Conservation (phyloP, 2,797 vertebrate species). For the Liasis olivaceus region DNA sequence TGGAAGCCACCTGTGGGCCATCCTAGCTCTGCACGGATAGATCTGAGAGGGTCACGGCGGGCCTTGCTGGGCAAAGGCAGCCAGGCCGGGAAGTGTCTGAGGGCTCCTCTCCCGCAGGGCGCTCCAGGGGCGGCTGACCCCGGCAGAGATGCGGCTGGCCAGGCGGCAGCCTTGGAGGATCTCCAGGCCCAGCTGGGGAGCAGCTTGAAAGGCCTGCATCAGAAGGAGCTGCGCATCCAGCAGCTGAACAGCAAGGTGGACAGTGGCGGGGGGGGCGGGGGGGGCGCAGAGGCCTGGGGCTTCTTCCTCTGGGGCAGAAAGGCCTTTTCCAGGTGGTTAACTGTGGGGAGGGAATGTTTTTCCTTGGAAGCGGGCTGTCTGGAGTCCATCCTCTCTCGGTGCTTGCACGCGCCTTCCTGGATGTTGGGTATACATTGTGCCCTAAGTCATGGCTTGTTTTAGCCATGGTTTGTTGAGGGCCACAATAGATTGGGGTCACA, state of each 20-base stretch:
- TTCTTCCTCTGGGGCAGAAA: no score
- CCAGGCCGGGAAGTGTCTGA: neutral
- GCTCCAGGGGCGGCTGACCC: conserved; percentile 47
- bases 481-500: neutral
- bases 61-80: neutral
- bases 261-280: no score
- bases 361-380: neutral
- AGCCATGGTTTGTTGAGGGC: neutral
- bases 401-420: neutral
- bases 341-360: neutral
- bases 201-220: conserved; percentile 78
- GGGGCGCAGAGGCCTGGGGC: neutral
- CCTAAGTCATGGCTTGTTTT: neutral
- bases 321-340: neutral
- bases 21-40: neutral
- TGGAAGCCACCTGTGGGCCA: neutral
- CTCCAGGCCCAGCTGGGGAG: conserved; percentile 73
- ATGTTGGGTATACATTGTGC: neutral
- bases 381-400: neutral
- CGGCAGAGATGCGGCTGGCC: conserved; percentile 44
- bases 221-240: conserved; percentile 80
- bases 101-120: conserved; percentile 50
- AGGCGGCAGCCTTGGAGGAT: conserved; percentile 65
- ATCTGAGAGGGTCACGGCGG: neutral
- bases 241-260: conserved; percentile 78